A percentile compares a stretch with the other conserved stretches of the same genome.
Evolutionary conservation across 2,797 vertebrate genomes (phyloP).

Genomic region (Premnoplex brunnescens): DNA sequence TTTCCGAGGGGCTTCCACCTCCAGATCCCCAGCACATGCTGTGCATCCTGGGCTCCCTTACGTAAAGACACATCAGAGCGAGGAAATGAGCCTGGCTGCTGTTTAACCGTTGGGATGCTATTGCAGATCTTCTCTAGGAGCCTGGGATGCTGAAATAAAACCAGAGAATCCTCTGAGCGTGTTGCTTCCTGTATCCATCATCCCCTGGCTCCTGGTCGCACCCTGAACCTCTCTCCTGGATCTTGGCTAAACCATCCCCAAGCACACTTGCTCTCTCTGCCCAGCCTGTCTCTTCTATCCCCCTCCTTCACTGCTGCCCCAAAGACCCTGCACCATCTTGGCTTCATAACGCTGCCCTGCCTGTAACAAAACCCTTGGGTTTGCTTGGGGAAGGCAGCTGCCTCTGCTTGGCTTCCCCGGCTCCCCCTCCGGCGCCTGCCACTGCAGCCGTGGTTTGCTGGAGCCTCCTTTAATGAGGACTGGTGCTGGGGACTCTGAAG

Average conservation of each 20-base stretch:
- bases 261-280: neutral
- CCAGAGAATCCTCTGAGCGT: neutral
- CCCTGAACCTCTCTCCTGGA: neutral
- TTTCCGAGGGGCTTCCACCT: conserved; percentile 32
- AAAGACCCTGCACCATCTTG: neutral
- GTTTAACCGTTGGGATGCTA: neutral
- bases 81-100: neutral
- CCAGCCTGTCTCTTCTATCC: neutral
- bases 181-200: neutral
- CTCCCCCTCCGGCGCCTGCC: accelerated
- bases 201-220: neutral
- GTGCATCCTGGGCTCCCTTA: neutral
- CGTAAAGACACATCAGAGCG: neutral
- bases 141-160: neutral
- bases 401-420: accelerated
- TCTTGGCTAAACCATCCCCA: neutral
- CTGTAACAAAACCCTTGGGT: neutral
- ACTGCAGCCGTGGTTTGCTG: accelerated
- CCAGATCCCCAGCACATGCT: conserved; percentile 22
- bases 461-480: neutral
- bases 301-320: neutral
- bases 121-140: neutral
- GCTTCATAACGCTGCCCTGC: neutral
- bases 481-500: neutral
- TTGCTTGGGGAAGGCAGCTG: neutral